Base-by-base conservation (phyloP, 2,113 vertebrate species). In the Otis tarda region DNA sequence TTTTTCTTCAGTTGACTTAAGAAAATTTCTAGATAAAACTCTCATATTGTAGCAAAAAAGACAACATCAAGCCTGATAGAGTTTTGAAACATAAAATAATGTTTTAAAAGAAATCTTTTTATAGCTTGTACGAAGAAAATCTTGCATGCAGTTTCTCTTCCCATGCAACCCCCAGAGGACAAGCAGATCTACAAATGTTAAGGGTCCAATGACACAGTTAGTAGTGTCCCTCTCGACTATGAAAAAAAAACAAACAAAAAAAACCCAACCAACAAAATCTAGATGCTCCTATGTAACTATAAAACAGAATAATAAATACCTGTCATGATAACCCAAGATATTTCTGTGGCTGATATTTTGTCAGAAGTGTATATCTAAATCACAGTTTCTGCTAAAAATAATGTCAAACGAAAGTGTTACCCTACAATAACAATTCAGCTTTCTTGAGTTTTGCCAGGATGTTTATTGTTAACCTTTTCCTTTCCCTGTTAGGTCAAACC, bases 301-400 rank as follows among this genome's bases (percentile, higher is more conserved):
- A n/a, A 87, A 71, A 56, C 6, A 43, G 23, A 67, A 41, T 4
- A 28, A 76, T 50, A 83, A 73, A 61, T 59, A 61, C 7, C 19
- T 61, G 2, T 50, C 13, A 35, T 11, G 33, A 81, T 67, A 15
- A 80, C 10, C n/a, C 31, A 73, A 82, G 23, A 80, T 41, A 14
- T 21, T 59, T 59, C 28, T 30, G 12, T 22, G 18, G 31, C 28
- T 28, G 31, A 4, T 69, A 23, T 69, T 87, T 87, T 75, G 22
- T 55, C 20, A 70, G 50, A 0, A 74, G 23, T 1, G 0, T 33
- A 4, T 35, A 41, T 37, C n/a, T 69, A 61, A 74, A 39, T 67
- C 31, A 33, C 30, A 35, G 11, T n/a, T 79, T 69, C 52, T 73
- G 10, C 10, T 61, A 33, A 91, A 93, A 74, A 80, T n/a, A 27